Conservation (phyloP, 2,888 invertebrate species). For the Chelonus formosanus region DNA sequence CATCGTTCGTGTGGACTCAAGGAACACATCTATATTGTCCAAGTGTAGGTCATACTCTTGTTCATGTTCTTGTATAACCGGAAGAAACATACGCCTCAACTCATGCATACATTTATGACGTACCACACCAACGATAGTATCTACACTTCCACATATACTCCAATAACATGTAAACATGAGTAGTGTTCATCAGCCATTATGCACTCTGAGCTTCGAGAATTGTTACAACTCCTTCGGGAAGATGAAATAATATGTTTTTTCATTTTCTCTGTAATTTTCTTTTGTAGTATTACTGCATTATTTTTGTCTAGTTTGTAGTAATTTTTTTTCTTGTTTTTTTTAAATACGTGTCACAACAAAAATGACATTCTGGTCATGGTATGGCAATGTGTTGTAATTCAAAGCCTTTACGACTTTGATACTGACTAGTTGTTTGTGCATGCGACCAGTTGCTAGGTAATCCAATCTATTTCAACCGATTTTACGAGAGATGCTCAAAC, state of each 20-base stretch:
- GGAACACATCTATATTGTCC: not conserved
- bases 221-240: no score
- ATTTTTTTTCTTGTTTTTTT: no score
- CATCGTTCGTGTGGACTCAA: no score
- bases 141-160: not conserved
- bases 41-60: slow-evolving; percentile 16
- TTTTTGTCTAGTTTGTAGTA: no score
- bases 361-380: not conserved
- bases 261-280: not conserved
- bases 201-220: slow-evolving; percentile 1
- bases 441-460: slow-evolving; percentile 1
- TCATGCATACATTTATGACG: slow-evolving; percentile 34
- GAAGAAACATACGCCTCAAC: slow-evolving; percentile 22
- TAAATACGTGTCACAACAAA: not conserved
- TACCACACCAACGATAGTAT: not conserved
- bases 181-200: slow-evolving; percentile 24
- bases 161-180: slow-evolving; percentile 7
- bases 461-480: slow-evolving; percentile 33
- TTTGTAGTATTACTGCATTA: not conserved
- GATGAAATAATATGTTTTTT: not conserved
- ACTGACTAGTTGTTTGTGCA: slow-evolving; percentile 1
- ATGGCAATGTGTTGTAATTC: slow-evolving; percentile 11
- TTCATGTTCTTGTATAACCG: slow-evolving; percentile 17
- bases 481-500: slow-evolving; percentile 26
- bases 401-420: slow-evolving; percentile 19